Conservation (phyloP, 2,888 invertebrate species). For the Halocaridina rubra region DNA sequence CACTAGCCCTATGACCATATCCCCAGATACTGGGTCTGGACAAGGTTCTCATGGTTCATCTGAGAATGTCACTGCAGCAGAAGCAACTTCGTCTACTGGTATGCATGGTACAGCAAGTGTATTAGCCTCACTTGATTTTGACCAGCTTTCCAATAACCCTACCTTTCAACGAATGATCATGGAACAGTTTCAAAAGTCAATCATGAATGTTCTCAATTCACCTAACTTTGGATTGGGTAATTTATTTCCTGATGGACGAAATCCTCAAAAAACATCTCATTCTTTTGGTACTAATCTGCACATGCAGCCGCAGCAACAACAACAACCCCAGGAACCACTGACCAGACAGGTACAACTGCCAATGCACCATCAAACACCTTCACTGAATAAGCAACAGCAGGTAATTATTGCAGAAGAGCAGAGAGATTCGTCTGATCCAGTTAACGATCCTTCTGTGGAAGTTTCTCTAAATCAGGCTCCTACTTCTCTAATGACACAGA, state of each 20-base stretch:
- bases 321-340: not conserved
- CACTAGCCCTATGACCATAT: not conserved
- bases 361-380: not conserved
- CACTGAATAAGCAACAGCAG: not conserved
- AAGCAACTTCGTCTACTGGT: too few relatives aligned
- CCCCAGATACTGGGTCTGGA: not conserved
- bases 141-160: constrained; percentile 25
- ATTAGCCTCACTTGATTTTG: constrained; percentile 24
- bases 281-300: not conserved
- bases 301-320: not conserved
- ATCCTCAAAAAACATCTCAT: not conserved
- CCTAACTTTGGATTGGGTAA: constrained; percentile 26
- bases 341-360: not conserved
- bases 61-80: too few relatives aligned
- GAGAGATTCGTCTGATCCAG: not conserved
- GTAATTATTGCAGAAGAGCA: not conserved
- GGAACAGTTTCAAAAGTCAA: constrained; percentile 43
- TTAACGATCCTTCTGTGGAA: not conserved
- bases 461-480: not conserved
- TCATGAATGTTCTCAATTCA: constrained; percentile 31
- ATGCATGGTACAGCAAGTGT: not conserved
- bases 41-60: too few relatives aligned
- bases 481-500: constrained; percentile 17
- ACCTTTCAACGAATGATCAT: constrained; percentile 33
- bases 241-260: constrained; percentile 32